Evolutionary conservation across 1,140 invertebrate species (phyloP).

Genomic region (Solenopsis fugax): DNA sequence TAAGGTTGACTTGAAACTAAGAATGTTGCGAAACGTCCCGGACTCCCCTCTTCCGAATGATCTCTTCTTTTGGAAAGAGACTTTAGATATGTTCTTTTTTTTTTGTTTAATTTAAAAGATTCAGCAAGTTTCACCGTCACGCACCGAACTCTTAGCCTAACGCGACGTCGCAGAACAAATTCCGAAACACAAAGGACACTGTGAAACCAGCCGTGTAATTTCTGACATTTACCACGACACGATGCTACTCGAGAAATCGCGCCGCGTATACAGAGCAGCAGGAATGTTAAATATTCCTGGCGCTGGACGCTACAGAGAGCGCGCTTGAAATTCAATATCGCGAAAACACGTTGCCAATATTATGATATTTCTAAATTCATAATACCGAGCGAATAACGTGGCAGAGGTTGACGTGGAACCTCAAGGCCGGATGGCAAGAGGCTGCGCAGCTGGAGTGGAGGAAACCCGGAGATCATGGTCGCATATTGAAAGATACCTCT

Average conservation of each 20-base stretch:
- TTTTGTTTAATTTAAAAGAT: constrained; percentile 5
- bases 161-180: constrained; percentile 33
- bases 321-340: constrained; percentile 78
- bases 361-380: constrained; percentile 79
- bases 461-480: constrained; percentile 57
- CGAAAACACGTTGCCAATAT: constrained; percentile 77
- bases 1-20: not conserved
- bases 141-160: not conserved
- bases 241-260: constrained; percentile 45
- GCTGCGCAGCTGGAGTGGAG: not conserved
- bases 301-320: constrained; percentile 26
- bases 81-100: not conserved
- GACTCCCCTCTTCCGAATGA: not conserved
- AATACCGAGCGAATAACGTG: constrained; percentile 70
- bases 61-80: not conserved
- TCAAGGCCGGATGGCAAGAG: not conserved
- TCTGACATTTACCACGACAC: constrained; percentile 53
- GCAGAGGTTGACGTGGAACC: constrained; percentile 56
- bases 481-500: constrained; percentile 77
- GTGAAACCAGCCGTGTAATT: constrained; percentile 54
- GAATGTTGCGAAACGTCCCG: not conserved
- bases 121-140: not conserved
- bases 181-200: constrained; percentile 49
- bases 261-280: constrained; percentile 34
- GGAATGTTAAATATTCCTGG: constrained; percentile 32